Evolutionary conservation across 2,888 invertebrate genomes (phyloP).

Genomic region (Tillus elongatus): DNA sequence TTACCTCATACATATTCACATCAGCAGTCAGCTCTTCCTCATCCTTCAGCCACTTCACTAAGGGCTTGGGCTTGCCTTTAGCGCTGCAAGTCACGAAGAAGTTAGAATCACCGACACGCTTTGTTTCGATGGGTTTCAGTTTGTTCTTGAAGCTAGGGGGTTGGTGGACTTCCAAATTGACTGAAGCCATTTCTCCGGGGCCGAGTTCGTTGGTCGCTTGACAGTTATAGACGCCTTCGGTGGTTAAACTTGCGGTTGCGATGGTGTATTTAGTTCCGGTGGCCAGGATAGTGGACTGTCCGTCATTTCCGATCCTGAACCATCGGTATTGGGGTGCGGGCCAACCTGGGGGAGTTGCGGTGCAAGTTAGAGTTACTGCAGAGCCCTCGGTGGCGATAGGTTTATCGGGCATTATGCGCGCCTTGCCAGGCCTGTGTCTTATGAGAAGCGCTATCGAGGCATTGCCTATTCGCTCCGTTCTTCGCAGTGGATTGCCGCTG

Average conservation of each 20-base stretch:
- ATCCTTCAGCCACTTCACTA: slow-evolving; percentile 79
- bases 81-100: slow-evolving; percentile 78
- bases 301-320: slow-evolving; percentile 68
- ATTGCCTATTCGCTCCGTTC: slow-evolving; percentile 66
- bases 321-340: slow-evolving; percentile 83
- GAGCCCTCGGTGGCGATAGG: slow-evolving; percentile 79
- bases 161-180: slow-evolving; percentile 78
- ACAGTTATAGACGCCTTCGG: slow-evolving; percentile 84
- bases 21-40: slow-evolving; percentile 69
- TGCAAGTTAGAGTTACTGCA: slow-evolving; percentile 74
- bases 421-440: slow-evolving; percentile 77
- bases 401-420: slow-evolving; percentile 71
- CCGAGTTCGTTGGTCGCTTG: slow-evolving; percentile 86
- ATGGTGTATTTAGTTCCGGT: slow-evolving; percentile 75
- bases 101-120: slow-evolving; percentile 67
- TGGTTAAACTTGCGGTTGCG: slow-evolving; percentile 72
- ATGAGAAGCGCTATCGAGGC: slow-evolving; percentile 76
- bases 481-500: slow-evolving; percentile 52
- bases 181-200: slow-evolving; percentile 74
- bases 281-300: slow-evolving; percentile 59
- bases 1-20: slow-evolving; percentile 71
- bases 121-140: slow-evolving; percentile 72
- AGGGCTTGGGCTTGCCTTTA: slow-evolving; percentile 79
- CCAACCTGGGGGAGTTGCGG: slow-evolving; percentile 86
- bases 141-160: slow-evolving; percentile 78